These are phyloP conservation scores for Bibio marci DNA, from an alignment of 2,888 invertebrate genomes.

Conservation along the genomic window DNA sequence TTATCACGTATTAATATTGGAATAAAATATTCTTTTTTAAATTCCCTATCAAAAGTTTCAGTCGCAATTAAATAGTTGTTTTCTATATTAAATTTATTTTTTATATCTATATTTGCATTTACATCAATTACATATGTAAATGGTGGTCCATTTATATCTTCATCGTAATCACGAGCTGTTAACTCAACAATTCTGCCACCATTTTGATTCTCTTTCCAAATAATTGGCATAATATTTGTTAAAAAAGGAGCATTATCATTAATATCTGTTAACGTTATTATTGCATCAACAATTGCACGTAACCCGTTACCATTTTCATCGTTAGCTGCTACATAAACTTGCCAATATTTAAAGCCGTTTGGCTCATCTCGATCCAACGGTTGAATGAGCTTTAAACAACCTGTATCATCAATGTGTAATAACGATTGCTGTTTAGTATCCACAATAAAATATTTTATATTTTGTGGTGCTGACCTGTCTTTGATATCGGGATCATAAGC, in stretches of 20 bases:
- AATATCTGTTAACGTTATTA: conserved; percentile 55
- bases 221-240: conserved; percentile 60
- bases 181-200: conserved; percentile 52
- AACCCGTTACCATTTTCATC: conserved; percentile 55
- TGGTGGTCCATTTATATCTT: conserved; percentile 69
- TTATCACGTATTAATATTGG: conserved; percentile 82
- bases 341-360: conserved; percentile 64
- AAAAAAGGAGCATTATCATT: conserved; percentile 90
- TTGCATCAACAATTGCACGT: conserved; percentile 48
- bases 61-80: conserved; percentile 50
- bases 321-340: conserved; percentile 53
- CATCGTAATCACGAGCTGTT: conserved; percentile 65
- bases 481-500: conserved; percentile 79
- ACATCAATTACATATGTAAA: conserved; percentile 44
- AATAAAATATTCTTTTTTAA: conserved; percentile 69
- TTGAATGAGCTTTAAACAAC: conserved; percentile 44
- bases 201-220: conserved; percentile 66
- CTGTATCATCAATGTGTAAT: conserved; percentile 53
- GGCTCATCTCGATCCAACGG: conserved; percentile 83
- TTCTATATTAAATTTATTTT: conserved; percentile 52
- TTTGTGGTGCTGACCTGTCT: conserved; percentile 54
- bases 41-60: conserved; percentile 70
- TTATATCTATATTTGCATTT: conserved; percentile 48
- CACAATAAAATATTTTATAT: conserved; percentile 58
- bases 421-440: conserved; percentile 53